phyloP scores from a whole-genome alignment of 2,113 vertebrate species.

The Camelus dromedarius region DNA sequence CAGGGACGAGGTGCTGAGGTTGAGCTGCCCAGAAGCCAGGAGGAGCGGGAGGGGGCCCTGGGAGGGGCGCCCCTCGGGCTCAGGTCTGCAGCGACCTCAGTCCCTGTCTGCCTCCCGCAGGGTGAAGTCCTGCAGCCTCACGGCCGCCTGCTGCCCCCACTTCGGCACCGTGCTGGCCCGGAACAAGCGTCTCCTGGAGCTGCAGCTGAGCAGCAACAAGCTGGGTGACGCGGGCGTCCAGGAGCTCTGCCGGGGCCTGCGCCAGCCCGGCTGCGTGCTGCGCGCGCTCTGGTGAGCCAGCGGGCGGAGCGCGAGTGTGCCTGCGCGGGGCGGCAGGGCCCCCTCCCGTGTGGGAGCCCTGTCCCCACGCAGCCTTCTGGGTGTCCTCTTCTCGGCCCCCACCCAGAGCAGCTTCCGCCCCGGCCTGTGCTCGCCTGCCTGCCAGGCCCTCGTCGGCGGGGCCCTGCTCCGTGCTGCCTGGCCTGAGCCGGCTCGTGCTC shows the following conservation, averaged over 20 bases:
- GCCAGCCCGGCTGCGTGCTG: constrained; percentile 77
- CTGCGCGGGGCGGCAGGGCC: no score
- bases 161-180: constrained; percentile 74
- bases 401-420: no score
- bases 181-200: constrained; percentile 81
- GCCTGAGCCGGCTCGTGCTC: no score
- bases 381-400: no score
- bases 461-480: no score
- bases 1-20: background rate
- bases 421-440: no score
- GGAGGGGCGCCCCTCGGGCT: rapidly evolving
- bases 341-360: no score
- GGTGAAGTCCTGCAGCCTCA: constrained; percentile 85
- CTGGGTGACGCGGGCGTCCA: constrained; percentile 81
- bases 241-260: constrained; percentile 80
- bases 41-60: no score
- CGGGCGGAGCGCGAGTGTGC: no score
- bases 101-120: constrained; percentile 55
- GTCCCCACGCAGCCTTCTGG: no score
- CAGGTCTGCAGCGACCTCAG: rapidly evolving
- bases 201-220: constrained; percentile 84
- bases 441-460: no score
- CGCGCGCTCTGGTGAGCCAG: constrained; percentile 85
- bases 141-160: constrained; percentile 80
- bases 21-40: rapidly evolving